A percentile compares a stretch with the other conserved stretches of the same genome.
Conservation (phyloP, 2,888 invertebrate species). For the Nezara viridula region DNA sequence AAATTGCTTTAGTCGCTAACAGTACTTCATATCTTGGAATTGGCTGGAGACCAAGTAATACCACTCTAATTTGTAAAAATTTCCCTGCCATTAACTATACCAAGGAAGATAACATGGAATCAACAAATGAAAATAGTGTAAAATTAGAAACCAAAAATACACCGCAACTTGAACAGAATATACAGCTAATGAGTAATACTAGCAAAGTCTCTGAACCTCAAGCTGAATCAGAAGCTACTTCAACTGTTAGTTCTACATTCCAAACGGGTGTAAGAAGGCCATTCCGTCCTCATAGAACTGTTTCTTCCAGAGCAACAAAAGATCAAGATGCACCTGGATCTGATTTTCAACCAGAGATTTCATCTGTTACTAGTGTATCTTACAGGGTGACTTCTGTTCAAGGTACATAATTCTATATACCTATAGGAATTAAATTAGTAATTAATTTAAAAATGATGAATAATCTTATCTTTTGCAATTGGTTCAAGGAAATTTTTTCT, state of each 20-base stretch:
- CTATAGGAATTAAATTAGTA: not conserved
- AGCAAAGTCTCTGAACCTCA: slow-evolving; percentile 68
- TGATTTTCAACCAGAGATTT: slow-evolving; percentile 63
- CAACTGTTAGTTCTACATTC: slow-evolving; percentile 67
- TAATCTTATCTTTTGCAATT: not conserved
- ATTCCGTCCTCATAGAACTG: slow-evolving; percentile 64
- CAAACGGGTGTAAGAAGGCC: slow-evolving; percentile 69
- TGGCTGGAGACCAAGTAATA: slow-evolving; percentile 89
- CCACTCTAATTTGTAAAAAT: slow-evolving; percentile 84
- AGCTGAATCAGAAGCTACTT: slow-evolving; percentile 70
- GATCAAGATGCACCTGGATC: slow-evolving; percentile 62
- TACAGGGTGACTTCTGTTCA: slow-evolving; percentile 67
- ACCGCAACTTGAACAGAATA: slow-evolving; percentile 69
- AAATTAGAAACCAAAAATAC: slow-evolving; percentile 62
- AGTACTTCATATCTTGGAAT: slow-evolving; percentile 89
- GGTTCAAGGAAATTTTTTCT: not conserved
- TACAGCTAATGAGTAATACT: slow-evolving; percentile 70
- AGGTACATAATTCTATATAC: slow-evolving; percentile 63
- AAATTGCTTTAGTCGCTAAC: slow-evolving; percentile 89
- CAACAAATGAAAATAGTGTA: slow-evolving; percentile 70
- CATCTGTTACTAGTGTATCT: slow-evolving; percentile 67
- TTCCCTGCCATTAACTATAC: slow-evolving; percentile 74
- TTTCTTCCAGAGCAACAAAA: slow-evolving; percentile 64
- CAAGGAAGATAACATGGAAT: slow-evolving; percentile 66
- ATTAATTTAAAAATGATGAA: not conserved